Evolutionary conservation across 64 coral and sea anemone genomes (phyloP).

Genomic region (Montipora efflorescens): DNA sequence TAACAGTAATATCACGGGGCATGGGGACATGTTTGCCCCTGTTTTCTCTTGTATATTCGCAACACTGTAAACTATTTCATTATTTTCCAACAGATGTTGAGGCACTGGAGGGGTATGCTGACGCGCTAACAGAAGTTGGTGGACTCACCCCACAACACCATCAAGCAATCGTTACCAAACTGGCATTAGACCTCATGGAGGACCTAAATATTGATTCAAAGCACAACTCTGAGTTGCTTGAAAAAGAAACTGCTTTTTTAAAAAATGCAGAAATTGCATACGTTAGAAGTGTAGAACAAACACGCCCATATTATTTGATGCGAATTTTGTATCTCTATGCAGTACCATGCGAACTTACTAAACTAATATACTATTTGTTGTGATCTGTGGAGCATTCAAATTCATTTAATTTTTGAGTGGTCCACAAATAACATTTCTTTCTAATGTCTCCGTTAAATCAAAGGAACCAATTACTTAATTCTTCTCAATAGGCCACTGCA

Average conservation of each 20-base stretch:
- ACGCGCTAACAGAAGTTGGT: conserved; percentile 85
- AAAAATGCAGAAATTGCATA: conserved; percentile 85
- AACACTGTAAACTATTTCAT: neutral
- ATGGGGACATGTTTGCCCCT: neutral
- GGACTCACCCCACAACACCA: conserved; percentile 85
- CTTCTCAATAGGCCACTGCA: no score
- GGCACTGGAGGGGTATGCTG: conserved; percentile 81
- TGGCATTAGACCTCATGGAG: conserved; percentile 90
- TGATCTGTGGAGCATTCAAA: neutral
- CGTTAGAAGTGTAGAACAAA: conserved; percentile 43
- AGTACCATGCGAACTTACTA: no score
- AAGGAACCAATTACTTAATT: no score
- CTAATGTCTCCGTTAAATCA: no score
- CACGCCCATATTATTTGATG: neutral
- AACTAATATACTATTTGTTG: no score
- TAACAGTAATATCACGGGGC: neutral
- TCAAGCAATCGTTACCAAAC: conserved; percentile 87
- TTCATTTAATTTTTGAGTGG: no score
- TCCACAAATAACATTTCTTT: no score
- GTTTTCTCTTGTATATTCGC: neutral
- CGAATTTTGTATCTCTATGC: no score
- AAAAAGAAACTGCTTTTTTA: conserved; percentile 86
- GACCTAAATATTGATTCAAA: conserved; percentile 64
- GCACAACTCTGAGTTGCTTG: conserved; percentile 48
- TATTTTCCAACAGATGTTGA: conserved; percentile 62